These are phyloP conservation scores for Camelus dromedarius DNA, from an alignment of 2,113 vertebrate genomes.

Conservation along the genomic window DNA sequence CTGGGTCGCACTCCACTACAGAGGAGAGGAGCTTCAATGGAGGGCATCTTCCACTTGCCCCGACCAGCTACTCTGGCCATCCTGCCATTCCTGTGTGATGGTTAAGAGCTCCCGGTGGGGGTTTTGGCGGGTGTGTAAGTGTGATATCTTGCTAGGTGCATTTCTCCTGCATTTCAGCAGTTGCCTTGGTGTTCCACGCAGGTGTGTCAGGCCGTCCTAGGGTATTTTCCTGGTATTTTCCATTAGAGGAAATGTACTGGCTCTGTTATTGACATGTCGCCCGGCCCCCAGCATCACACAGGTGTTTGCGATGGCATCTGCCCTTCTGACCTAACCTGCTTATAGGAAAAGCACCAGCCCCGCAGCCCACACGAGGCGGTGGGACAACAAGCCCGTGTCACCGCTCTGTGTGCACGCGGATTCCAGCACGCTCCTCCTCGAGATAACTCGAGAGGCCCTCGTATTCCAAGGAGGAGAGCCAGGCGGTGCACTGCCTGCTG, in stretches of 20 bases:
- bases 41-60: fast-evolving
- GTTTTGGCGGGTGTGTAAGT: fast-evolving
- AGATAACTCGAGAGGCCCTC: background rate
- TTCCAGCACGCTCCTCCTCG: background rate
- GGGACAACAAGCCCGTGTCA: background rate
- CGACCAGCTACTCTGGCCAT: background rate
- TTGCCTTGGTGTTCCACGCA: background rate
- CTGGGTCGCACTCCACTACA: too few species aligned
- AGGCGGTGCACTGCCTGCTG: too few species aligned
- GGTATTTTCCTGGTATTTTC: conserved; percentile 25
- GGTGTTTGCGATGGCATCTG: background rate
- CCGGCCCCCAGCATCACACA: background rate
- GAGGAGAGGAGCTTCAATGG: background rate
- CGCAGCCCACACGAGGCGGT: background rate
- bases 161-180: background rate
- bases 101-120: background rate
- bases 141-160: background rate
- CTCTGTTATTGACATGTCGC: background rate
- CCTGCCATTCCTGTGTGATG: background rate
- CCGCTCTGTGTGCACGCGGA: fast-evolving
- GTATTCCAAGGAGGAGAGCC: fast-evolving
- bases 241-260: background rate
- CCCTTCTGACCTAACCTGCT: background rate
- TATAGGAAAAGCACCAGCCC: background rate
- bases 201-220: background rate